Base-by-base conservation (phyloP, 2,888 invertebrate genomes). In the Eutolmus rufibarbis region DNA sequence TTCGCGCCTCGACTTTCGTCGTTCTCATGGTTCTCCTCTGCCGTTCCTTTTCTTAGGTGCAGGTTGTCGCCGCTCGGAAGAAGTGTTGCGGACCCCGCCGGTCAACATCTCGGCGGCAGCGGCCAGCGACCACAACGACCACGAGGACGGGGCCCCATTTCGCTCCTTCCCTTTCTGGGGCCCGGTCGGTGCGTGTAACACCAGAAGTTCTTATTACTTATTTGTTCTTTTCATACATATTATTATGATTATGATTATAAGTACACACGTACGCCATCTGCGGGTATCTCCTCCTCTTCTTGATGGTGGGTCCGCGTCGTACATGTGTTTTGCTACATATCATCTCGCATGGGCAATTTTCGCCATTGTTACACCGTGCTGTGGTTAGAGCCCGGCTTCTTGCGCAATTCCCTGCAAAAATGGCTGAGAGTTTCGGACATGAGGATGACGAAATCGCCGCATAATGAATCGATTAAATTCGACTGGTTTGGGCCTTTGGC, bases 141-240 rank as follows among this genome's bases (percentile, higher is more conserved):
- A 79, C 43, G 56, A 82, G 16, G 81, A 82, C 43, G 74, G 28
- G 23, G 23, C 66, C 37, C 37, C n/a, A 12, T 74, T 46, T 85
- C 43, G 43, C 46, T 37, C 74, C 43, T 66, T 74, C 74, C 43
- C 46, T 85, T 46, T 74, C 74, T 74, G 31, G 28, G 51, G 43
- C 43, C 14, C 14, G 14, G 43, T 16, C 82, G 74, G 46, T 86
- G 76, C 77, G 88, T 89, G 90, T 90, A 90, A 90, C 89, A 90
- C 90, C 90, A 90, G 90, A 89, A 90, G 90, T 90, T 90, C 89
- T 89, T 89, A 89, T 89, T 89, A 90, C 89, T 90, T 90, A 89
- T 90, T 90, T 90, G 89, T 90, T 90, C 89, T 90, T 89, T 78
- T 86, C 78, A 43, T 78, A 78, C 86, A 78, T 86, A 86, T 86